These are phyloP conservation scores for Paramormyrops kingsleyae DNA, from an alignment of 2,113 vertebrate genomes.

Conservation along the genomic window DNA sequence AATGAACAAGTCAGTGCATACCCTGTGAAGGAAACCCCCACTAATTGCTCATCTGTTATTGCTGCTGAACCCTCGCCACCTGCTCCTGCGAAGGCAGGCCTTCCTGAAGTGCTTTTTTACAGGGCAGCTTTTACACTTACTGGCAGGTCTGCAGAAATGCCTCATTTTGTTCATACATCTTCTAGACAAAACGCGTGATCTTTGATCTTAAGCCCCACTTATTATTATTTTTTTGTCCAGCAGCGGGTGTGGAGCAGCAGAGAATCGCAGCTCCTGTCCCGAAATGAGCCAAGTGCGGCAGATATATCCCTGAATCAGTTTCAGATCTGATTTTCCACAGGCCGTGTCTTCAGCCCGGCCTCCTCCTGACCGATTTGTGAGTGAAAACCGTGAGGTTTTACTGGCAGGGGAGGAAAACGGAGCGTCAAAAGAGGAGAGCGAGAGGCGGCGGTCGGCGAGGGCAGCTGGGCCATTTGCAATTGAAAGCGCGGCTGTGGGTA, in stretches of 20 bases:
- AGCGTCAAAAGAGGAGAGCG: neutral
- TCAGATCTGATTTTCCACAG: neutral
- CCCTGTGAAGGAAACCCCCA: neutral
- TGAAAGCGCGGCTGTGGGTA: neutral
- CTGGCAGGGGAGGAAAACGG: neutral
- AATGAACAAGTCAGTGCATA: neutral
- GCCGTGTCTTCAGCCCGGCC: neutral
- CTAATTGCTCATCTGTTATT: neutral
- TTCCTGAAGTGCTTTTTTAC: neutral
- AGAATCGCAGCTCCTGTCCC: neutral
- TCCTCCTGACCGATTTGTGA: neutral
- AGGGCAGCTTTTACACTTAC: neutral
- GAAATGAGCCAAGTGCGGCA: neutral
- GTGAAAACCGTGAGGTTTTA: neutral
- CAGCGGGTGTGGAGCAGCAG: neutral
- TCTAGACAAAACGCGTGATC: neutral
- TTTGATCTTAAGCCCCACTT: constrained; percentile 3
- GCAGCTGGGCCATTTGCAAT: neutral
- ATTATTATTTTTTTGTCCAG: neutral
- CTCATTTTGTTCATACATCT: neutral
- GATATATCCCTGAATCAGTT: neutral
- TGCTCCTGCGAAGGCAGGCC: neutral
- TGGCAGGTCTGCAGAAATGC: constrained; percentile 8
- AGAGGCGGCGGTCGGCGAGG: neutral
- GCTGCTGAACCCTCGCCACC: neutral